phyloP scores from a whole-genome alignment of 2,797 vertebrate species.

The Sphaeramia orbicularis region DNA sequence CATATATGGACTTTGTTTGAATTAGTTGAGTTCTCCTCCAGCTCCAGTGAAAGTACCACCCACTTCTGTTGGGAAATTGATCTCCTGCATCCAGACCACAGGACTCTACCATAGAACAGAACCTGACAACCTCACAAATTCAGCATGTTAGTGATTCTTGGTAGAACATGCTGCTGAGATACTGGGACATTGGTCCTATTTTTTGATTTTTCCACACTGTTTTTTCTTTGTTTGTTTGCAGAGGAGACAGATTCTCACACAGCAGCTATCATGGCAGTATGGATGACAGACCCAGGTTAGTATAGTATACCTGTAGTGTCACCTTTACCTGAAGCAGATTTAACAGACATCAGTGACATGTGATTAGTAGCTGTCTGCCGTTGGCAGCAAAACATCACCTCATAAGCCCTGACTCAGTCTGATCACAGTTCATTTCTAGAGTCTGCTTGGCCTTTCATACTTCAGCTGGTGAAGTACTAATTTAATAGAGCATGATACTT shows the following conservation, averaged over 20 bases:
- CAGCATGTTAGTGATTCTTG: too few species aligned
- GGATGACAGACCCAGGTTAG: slow-evolving; percentile 86
- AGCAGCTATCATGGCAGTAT: slow-evolving; percentile 84
- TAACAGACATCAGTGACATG: neutral
- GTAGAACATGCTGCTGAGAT: too few species aligned
- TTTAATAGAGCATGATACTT: neutral
- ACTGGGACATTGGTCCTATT: too few species aligned
- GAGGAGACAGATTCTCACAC: slow-evolving; percentile 85
- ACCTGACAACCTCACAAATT: too few species aligned
- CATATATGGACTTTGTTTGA: too few species aligned
- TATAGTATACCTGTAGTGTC: neutral
- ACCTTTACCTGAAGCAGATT: slow-evolving; percentile 10
- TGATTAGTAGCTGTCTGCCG: neutral
- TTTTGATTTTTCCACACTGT: neutral
- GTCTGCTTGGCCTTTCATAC: slow-evolving; percentile 30
- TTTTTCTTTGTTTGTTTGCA: slow-evolving; percentile 53
- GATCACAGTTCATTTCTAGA: slow-evolving; percentile 40
- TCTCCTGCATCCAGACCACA: too few species aligned
- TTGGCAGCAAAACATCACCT: slow-evolving; percentile 24
- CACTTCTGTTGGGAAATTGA: too few species aligned
- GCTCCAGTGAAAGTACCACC: too few species aligned
- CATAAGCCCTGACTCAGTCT: slow-evolving; percentile 36
- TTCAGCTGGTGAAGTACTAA: slow-evolving; percentile 25
- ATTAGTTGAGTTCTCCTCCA: too few species aligned
- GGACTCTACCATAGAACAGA: too few species aligned